Evolutionary conservation across 2,113 vertebrate species (phyloP).

Genomic region (Callipepla squamata): DNA sequence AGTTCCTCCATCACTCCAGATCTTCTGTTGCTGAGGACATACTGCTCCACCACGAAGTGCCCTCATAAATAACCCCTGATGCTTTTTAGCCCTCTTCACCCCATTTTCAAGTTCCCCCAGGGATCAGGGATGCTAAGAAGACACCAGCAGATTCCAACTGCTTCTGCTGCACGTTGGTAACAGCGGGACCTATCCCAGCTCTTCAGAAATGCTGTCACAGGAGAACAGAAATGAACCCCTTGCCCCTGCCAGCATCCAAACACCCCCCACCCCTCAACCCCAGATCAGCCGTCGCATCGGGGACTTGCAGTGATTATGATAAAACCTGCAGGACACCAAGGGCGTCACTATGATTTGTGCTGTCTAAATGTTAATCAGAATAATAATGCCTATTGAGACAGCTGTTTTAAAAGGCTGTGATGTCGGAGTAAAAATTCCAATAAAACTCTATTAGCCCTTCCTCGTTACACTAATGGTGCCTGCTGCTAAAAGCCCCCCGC

Average conservation of each 20-base stretch:
- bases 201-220: not conserved
- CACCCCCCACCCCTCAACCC: not conserved
- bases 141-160: not conserved
- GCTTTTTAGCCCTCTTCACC: not conserved
- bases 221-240: not conserved
- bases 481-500: slow-evolving; percentile 70
- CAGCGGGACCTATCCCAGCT: not conserved
- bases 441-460: slow-evolving; percentile 76
- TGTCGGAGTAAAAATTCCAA: slow-evolving; percentile 68
- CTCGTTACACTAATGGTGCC: slow-evolving; percentile 76
- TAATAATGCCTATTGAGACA: slow-evolving; percentile 76
- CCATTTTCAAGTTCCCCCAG: not conserved
- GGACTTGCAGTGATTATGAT: slow-evolving; percentile 42
- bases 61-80: not conserved
- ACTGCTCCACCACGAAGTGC: not conserved
- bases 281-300: not conserved
- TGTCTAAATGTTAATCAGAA: slow-evolving; percentile 77
- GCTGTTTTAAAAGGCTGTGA: slow-evolving; percentile 73
- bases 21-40: not conserved
- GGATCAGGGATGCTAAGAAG: not conserved
- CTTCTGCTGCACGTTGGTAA: accelerated
- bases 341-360: slow-evolving; percentile 69
- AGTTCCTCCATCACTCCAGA: not conserved
- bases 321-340: slow-evolving; percentile 56
- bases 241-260: not conserved